phyloP scores from a whole-genome alignment of 2,113 vertebrate species.

The Martes martes region DNA sequence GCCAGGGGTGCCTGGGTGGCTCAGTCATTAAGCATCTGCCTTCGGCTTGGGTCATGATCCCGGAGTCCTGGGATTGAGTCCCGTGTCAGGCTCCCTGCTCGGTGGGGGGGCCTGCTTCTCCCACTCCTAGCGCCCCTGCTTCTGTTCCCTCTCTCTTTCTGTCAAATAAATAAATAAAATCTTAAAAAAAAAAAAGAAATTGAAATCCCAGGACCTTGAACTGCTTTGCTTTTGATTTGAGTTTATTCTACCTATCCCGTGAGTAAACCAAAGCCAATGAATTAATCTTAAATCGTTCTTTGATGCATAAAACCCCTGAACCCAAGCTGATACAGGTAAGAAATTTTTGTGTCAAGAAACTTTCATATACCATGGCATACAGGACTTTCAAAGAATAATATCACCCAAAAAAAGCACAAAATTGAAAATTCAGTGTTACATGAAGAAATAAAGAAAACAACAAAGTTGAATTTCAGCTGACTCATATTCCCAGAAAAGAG shows the following conservation, averaged over 20 bases:
- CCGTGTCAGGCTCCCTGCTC: fast-evolving
- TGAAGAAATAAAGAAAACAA: background rate
- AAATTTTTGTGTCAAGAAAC: background rate
- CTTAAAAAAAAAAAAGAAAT: background rate
- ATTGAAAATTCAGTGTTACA: background rate
- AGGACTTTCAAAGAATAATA: background rate
- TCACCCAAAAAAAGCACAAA: background rate
- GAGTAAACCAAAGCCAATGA: background rate
- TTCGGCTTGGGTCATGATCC: too few relatives aligned
- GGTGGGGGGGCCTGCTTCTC: too few relatives aligned
- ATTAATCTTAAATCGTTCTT: background rate
- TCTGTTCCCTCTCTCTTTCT: too few relatives aligned
- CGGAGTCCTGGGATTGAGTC: too few relatives aligned
- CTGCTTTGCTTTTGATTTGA: background rate
- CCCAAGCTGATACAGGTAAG: background rate
- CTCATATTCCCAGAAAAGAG: background rate
- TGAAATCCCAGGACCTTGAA: background rate
- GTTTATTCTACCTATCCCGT: background rate
- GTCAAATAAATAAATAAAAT: too few relatives aligned
- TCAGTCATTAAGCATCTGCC: too few relatives aligned
- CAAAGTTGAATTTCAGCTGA: background rate
- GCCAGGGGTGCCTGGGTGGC: too few relatives aligned
- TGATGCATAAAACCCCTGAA: background rate
- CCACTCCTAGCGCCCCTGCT: too few relatives aligned
- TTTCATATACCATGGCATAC: background rate